These are phyloP conservation scores for Panagrolaimus sp. DNA, from an alignment of 1,140 invertebrate genomes.

Conservation along the genomic window DNA sequence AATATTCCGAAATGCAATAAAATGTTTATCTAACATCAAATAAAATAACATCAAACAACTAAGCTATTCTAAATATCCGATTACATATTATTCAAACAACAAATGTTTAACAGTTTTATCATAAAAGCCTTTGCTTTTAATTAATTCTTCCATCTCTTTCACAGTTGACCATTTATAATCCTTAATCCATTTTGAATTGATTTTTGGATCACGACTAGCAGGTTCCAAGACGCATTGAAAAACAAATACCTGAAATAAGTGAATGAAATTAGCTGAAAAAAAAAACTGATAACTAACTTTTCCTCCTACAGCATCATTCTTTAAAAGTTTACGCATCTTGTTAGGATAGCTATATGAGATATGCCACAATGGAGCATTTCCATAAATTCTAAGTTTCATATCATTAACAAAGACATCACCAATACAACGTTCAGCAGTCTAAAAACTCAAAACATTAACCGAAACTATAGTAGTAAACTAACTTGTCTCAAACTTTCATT, in stretches of 20 bases:
- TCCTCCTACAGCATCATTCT: not conserved
- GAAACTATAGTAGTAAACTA: not conserved
- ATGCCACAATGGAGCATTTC: slow-evolving; percentile 17
- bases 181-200: slow-evolving; percentile 8
- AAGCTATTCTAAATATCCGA: not conserved
- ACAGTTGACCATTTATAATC: slow-evolving; percentile 5
- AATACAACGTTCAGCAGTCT: slow-evolving; percentile 2
- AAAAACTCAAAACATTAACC: not conserved
- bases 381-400: slow-evolving; percentile 6
- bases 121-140: not conserved
- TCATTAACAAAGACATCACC: not conserved
- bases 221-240: not conserved
- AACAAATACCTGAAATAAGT: slow-evolving; percentile 1
- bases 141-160: not conserved
- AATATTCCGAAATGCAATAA: no score
- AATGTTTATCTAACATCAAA: not conserved
- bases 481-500: slow-evolving; percentile 1
- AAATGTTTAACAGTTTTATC: not conserved
- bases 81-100: not conserved
- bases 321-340: not conserved
- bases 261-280: not conserved
- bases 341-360: slow-evolving; percentile 4
- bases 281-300: not conserved
- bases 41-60: not conserved
- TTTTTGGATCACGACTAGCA: not conserved